Conservation (phyloP, 2,888 invertebrate species). For the Sarcophaga rosellei region DNA sequence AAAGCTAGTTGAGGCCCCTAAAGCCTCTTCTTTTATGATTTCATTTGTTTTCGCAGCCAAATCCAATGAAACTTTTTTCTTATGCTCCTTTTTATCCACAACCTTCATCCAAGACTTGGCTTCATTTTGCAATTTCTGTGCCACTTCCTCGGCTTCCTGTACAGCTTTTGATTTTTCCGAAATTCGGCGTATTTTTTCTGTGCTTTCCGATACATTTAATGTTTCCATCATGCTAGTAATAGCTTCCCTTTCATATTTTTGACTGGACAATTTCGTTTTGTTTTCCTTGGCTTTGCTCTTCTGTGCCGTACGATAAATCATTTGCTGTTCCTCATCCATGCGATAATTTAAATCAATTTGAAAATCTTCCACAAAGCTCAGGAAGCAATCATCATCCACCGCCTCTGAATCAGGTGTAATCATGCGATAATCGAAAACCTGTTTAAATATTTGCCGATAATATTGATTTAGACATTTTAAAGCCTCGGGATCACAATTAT, state of each 20-base stretch:
- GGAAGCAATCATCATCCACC: constrained; percentile 83
- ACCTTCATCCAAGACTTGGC: constrained; percentile 78
- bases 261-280: constrained; percentile 74
- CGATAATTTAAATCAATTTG: constrained; percentile 83
- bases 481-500: constrained; percentile 84
- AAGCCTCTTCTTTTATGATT: constrained; percentile 81
- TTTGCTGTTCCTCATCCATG: constrained; percentile 78
- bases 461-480: constrained; percentile 86
- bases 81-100: constrained; percentile 81
- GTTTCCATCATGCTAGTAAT: constrained; percentile 78
- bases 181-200: constrained; percentile 17
- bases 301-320: constrained; percentile 25
- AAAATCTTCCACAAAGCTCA: constrained; percentile 80
- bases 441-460: constrained; percentile 85
- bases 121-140: constrained; percentile 70
- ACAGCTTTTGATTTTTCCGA: constrained; percentile 45
- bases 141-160: constrained; percentile 51
- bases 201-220: constrained; percentile 73
- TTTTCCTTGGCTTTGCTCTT: constrained; percentile 73
- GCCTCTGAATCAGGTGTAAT: constrained; percentile 87
- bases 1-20: constrained; percentile 79
- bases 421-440: constrained; percentile 84
- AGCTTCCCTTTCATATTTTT: constrained; percentile 79
- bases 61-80: constrained; percentile 78
- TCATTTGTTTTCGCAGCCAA: constrained; percentile 76